A percentile compares a stretch with the other conserved stretches of the same genome.
Conservation (phyloP, 2,113 vertebrate genomes). For the Brachyhypopomus gauderio region DNA sequence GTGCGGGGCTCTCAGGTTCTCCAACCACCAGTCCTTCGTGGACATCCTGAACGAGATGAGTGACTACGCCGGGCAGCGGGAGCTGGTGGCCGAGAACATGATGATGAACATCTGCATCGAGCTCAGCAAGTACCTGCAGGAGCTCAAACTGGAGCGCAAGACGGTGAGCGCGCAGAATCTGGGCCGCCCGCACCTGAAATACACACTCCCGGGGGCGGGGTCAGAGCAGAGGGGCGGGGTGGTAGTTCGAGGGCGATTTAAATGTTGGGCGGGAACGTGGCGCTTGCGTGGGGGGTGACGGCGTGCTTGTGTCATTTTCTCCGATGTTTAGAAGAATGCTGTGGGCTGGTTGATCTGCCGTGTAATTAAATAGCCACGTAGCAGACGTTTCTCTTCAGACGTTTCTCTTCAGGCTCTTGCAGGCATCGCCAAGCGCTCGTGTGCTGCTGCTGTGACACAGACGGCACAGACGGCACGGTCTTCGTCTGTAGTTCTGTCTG, state of each 20-base stretch:
- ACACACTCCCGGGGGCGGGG: constrained; percentile 52
- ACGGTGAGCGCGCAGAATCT: constrained; percentile 68
- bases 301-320: constrained; percentile 37
- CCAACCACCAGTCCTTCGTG: constrained; percentile 84
- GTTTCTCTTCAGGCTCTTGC: background rate
- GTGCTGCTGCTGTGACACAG: constrained; percentile 6
- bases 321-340: constrained; percentile 56
- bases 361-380: background rate
- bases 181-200: constrained; percentile 37
- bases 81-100: constrained; percentile 87
- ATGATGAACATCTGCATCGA: constrained; percentile 84
- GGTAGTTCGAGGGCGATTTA: background rate
- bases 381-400: constrained; percentile 16
- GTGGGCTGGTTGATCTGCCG: background rate
- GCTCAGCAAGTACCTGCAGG: constrained; percentile 84
- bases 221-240: constrained; percentile 24
- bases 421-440: background rate
- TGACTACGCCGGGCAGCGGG: constrained; percentile 87
- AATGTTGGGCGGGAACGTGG: background rate
- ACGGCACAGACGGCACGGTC: constrained; percentile 6
- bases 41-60: constrained; percentile 87
- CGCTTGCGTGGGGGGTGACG: background rate
- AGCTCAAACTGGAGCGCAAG: constrained; percentile 88
- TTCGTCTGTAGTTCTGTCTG: constrained; percentile 42
- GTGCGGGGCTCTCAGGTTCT: constrained; percentile 70